Percentiles rank a stretch among this genome's conserved stretches.
phyloP scores from a whole-genome alignment of 1,140 invertebrate species.

The Mamestra configurata region DNA sequence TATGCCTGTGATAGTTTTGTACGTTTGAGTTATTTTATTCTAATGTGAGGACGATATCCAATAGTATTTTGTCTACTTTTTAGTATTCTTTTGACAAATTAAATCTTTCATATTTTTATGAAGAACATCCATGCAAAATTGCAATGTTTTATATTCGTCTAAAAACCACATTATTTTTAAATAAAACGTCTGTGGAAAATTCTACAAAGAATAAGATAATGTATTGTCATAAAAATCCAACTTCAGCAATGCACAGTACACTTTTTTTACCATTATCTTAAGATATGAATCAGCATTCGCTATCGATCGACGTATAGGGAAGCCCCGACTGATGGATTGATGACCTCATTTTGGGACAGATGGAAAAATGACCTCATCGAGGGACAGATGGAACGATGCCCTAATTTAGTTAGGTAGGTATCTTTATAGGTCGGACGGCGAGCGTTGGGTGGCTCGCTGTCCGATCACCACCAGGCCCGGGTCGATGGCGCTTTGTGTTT shows the following conservation, averaged over 20 bases:
- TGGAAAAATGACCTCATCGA: too few species aligned
- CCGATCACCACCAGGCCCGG: too few species aligned
- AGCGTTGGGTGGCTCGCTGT: too few species aligned
- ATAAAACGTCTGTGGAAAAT: background rate
- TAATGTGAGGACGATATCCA: background rate
- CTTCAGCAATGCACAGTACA: constrained; percentile 5
- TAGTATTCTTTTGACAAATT: background rate
- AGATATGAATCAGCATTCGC: background rate
- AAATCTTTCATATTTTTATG: too few species aligned
- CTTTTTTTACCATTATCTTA: constrained; percentile 7
- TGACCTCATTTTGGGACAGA: background rate
- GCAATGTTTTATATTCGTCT: too few species aligned
- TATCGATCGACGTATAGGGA: background rate
- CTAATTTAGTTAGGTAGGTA: too few species aligned
- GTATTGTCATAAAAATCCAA: background rate
- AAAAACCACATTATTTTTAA: background rate
- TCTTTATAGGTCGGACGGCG: too few species aligned
- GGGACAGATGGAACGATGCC: too few species aligned
- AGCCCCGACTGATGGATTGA: background rate
- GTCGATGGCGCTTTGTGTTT: too few species aligned
- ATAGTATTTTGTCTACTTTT: background rate
- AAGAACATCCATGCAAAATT: too few species aligned
- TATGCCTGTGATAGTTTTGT: constrained; percentile 25
- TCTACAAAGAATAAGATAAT: background rate
- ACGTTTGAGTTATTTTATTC: constrained; percentile 2